Evolutionary conservation across 64 coral and sea anemone species (phyloP), one percentile per base, ranked within the genome.

Genomic region (Montipora cactus): DNA sequence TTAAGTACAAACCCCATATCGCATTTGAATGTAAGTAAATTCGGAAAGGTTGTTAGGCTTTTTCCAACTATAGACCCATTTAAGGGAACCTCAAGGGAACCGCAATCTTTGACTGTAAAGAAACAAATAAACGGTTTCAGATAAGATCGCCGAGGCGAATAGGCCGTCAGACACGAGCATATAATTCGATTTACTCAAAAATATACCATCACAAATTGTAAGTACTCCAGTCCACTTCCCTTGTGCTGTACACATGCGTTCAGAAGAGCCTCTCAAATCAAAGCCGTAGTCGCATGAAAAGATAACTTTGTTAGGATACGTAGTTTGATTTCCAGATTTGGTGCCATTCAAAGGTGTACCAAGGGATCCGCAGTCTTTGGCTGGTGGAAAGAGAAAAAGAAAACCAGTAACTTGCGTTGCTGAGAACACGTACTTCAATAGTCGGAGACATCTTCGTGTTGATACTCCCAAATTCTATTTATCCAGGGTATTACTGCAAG

Each of bases 221-320:
- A 46, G 10, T 2, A 14, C 4, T 3, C 91, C 91, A 76, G 18
- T 13, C 87, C 87, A 89, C 8, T 5, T 49, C 57, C 87, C 75
- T 16, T 89, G 23, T 8, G 57, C 15, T 51, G 5, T 22, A 68
- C 67, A 91, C 53, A 72, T 18, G 19, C 84, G 23, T 15, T 73
- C 49, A 23, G 51, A 3, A 5, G 90, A 92, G 23, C 90, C 90
- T 52, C 25, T 59, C 8, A 84, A 16, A 12, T 84, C 10, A 92
- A 92, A 92, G 18, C 90, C 90, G 7, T 76, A 21, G 21, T 93
- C 75, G 51, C 91, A 93, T 6, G 21, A 51, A 47, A 93, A 95
- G 5, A 45, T 28, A 15, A 84, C 20, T 8, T 11, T 78, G 20
- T 85, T 85, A 1, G 87, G 87, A 53, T 87, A 93, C 2, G 64